These are phyloP conservation scores for Denticeps clupeoides DNA, from an alignment of 2,797 vertebrate species.

Conservation along the genomic window DNA sequence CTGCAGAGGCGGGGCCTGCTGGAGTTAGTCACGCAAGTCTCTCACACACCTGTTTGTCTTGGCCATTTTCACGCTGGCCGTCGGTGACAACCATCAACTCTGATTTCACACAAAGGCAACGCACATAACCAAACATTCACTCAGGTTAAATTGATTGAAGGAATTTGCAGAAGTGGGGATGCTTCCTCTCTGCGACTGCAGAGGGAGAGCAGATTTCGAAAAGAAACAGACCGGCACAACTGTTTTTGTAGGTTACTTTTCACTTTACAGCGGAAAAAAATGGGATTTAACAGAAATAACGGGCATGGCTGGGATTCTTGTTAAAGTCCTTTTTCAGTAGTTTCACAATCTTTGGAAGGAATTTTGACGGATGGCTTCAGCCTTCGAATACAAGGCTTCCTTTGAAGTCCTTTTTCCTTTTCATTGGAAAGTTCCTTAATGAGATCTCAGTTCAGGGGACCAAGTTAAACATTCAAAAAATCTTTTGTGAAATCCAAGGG, in stretches of 20 bases:
- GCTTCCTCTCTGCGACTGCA: no score
- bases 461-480: no score
- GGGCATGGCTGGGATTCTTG: slow-evolving; percentile 2
- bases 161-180: no score
- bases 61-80: not conserved
- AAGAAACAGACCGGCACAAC: not conserved
- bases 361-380: slow-evolving; percentile 4
- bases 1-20: not conserved
- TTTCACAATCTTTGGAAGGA: not conserved
- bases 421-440: slow-evolving; percentile 17
- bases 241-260: slow-evolving; percentile 8
- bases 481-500: no score
- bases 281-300: not conserved
- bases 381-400: slow-evolving; percentile 5
- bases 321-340: slow-evolving; percentile 2
- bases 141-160: not conserved
- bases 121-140: not conserved
- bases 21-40: slow-evolving; percentile 21
- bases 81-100: not conserved
- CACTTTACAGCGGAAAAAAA: slow-evolving; percentile 19
- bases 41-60: slow-evolving; percentile 29
- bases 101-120: not conserved
- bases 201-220: not conserved
- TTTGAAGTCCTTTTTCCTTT: slow-evolving; percentile 29
- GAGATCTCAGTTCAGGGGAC: slow-evolving; percentile 19